Conservation (phyloP, 1,140 invertebrate species). For the Pemphigus obesinymphae region DNA sequence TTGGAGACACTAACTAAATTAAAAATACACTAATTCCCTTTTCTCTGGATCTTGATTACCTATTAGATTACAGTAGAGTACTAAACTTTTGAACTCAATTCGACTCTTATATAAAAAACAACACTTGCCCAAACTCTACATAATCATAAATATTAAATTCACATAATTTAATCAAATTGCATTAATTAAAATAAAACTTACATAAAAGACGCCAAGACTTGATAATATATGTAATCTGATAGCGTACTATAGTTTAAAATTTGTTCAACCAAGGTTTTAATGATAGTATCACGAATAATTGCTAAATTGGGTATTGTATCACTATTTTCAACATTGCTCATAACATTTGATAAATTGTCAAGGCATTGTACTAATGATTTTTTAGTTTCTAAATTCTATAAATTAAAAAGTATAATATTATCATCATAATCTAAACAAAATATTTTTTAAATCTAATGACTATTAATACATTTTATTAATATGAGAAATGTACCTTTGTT, state of each 20-base stretch:
- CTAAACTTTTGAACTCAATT: too few species aligned
- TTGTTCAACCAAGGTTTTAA: slow-evolving; percentile 24
- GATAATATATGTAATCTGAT: slow-evolving; percentile 11
- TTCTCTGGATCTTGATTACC: too few species aligned
- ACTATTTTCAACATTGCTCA: slow-evolving; percentile 6
- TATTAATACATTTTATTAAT: background rate
- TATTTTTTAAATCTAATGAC: background rate
- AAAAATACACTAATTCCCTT: too few species aligned
- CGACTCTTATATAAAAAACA: too few species aligned
- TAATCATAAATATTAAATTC: background rate
- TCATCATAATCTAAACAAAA: background rate
- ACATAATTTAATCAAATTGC: background rate
- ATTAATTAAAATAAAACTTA: background rate
- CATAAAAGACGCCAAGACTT: slow-evolving; percentile 29
- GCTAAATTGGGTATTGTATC: slow-evolving; percentile 30
- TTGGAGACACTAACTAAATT: too few species aligned
- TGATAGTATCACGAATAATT: slow-evolving; percentile 23
- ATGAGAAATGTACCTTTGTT: background rate
- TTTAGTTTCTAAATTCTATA: slow-evolving; percentile 13
- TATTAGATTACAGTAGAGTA: too few species aligned
- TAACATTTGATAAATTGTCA: background rate
- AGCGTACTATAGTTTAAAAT: background rate
- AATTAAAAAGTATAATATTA: too few species aligned
- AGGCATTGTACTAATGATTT: slow-evolving; percentile 5
- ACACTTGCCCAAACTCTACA: too few species aligned